A percentile compares a stretch with the other conserved stretches of the same genome.
These are phyloP conservation scores for Alcis repandata DNA, from an alignment of 2,888 invertebrate species.

Conservation along the genomic window DNA sequence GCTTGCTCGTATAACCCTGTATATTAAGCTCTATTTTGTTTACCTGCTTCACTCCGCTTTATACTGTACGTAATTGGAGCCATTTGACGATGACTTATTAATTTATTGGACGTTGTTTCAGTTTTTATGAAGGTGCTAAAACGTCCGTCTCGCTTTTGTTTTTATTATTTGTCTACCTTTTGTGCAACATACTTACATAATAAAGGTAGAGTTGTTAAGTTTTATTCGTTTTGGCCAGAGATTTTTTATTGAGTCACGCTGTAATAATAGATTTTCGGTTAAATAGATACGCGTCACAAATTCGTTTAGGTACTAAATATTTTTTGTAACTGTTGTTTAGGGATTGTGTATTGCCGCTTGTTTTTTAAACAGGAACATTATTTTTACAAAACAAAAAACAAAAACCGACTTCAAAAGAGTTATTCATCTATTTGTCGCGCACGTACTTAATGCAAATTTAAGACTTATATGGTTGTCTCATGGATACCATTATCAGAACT, in stretches of 20 bases:
- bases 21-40: constrained; percentile 85
- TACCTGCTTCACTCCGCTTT: constrained; percentile 82
- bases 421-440: too few species aligned
- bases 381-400: too few species aligned
- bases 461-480: too few species aligned
- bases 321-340: background rate
- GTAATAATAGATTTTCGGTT: constrained; percentile 3
- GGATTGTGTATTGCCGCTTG: too few species aligned
- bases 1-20: too few species aligned
- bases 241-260: constrained; percentile 13
- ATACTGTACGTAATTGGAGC: constrained; percentile 83
- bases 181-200: constrained; percentile 32
- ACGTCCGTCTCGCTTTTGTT: constrained; percentile 68
- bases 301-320: background rate
- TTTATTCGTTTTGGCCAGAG: background rate
- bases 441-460: too few species aligned
- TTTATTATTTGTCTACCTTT: constrained; percentile 48
- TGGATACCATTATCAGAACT: too few species aligned
- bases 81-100: constrained; percentile 85
- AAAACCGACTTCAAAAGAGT: too few species aligned
- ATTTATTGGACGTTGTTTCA: constrained; percentile 82
- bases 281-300: background rate
- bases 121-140: constrained; percentile 85
- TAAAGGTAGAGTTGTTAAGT: constrained; percentile 10
- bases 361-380: too few species aligned